phyloP scores from a whole-genome alignment of 92 coral and sea anemone genomes.

The Epizoanthus rinbou region DNA sequence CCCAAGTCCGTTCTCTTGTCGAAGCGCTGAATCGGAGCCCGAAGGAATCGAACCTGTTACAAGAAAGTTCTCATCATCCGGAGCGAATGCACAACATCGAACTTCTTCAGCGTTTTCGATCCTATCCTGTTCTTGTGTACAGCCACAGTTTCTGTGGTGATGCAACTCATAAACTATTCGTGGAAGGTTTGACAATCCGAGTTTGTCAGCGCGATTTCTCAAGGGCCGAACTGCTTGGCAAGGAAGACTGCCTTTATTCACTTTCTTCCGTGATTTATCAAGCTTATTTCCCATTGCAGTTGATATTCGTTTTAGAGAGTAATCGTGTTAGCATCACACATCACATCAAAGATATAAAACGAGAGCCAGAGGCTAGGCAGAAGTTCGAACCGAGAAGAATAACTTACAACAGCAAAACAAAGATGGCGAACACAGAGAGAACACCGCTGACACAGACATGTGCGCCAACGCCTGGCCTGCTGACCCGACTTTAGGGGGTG shows the following conservation, averaged over 20 bases:
- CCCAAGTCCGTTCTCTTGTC: constrained; percentile 76
- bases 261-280: constrained; percentile 69
- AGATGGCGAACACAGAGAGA: not conserved
- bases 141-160: constrained; percentile 50
- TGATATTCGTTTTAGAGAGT: not conserved
- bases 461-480: too few species aligned
- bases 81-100: constrained; percentile 81
- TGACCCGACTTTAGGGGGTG: too few species aligned
- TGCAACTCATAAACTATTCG: constrained; percentile 72
- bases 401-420: not conserved
- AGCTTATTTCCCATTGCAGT: constrained; percentile 76
- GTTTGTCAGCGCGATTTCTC: constrained; percentile 46
- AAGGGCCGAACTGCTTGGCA: constrained; percentile 73
- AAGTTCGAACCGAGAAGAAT: not conserved
- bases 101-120: constrained; percentile 56
- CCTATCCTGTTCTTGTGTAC: constrained; percentile 49
- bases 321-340: not conserved
- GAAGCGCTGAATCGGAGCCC: constrained; percentile 53
- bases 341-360: not conserved
- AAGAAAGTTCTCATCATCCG: constrained; percentile 79
- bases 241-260: constrained; percentile 65
- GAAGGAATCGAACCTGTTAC: constrained; percentile 74
- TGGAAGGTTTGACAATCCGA: constrained; percentile 66
- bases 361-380: not conserved
- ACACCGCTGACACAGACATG: not conserved